phyloP scores from a whole-genome alignment of 2,797 vertebrate genomes.

The Steatocranus sp. region DNA sequence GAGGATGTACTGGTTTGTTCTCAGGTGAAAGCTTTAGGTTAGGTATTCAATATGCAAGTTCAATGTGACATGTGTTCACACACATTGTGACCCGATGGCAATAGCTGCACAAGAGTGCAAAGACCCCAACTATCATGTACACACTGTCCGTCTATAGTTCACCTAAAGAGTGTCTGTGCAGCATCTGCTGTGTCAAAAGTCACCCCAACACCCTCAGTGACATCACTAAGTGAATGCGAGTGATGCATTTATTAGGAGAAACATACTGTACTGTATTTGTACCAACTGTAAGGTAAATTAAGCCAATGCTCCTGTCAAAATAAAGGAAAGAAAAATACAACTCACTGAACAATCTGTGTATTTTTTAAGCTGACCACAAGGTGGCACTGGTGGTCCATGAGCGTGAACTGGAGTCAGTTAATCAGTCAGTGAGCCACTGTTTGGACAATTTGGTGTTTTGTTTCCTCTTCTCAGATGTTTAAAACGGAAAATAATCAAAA shows the following conservation, averaged over 20 bases:
- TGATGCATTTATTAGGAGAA: background rate
- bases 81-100: slow-evolving; percentile 36
- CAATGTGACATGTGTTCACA: slow-evolving; percentile 18
- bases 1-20: slow-evolving; percentile 7
- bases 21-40: slow-evolving; percentile 27
- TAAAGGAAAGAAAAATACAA: slow-evolving; percentile 16
- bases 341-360: background rate
- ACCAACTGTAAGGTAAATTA: background rate
- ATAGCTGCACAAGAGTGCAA: slow-evolving; percentile 60
- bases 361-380: slow-evolving; percentile 39
- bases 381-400: slow-evolving; percentile 24
- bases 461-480: background rate
- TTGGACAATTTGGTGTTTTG: background rate
- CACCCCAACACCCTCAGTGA: background rate
- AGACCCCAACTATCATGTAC: background rate
- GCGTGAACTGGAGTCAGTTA: background rate
- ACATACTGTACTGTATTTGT: slow-evolving; percentile 9
- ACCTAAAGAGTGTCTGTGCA: background rate
- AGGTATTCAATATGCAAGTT: slow-evolving; percentile 56
- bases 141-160: background rate
- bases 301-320: slow-evolving; percentile 2
- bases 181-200: background rate
- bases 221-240: background rate
- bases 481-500: background rate
- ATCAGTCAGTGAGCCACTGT: background rate